Base-by-base conservation (phyloP, 2,888 invertebrate genomes). In the Stenoptilia bipunctidactyla region DNA sequence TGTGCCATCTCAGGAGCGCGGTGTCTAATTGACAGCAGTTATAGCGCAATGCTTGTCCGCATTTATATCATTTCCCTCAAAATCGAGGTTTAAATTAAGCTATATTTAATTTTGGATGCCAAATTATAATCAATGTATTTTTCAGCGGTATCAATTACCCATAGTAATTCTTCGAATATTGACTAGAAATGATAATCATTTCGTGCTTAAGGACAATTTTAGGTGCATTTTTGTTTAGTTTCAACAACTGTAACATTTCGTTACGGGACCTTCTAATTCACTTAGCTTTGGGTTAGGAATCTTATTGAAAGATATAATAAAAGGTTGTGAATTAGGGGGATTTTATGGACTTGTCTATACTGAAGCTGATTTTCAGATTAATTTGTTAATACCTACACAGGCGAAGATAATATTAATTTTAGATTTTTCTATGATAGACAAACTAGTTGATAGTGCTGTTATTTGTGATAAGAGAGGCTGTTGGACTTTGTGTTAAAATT, bases 381-480 rank as follows among this genome's bases (percentile, higher is more conserved):
- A 30, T 30, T 30, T 30, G 30, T 30, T 30, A 30, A 30, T 30
- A 30, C 25, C 25, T 73, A 77, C 67, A 73, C 73, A 69, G 66
- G 66, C 76, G 68, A 68, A 72, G 63, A 64, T 20, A 63, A 57
- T 61, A 56, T 68, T 73, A 20, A 71, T 74, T 68, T 68, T 82
- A 83, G 83, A 82, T 82, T 83, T 20, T 83, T 83, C 75, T 83
- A 83, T 77, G 57, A 64, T 80, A 80, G 72, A 72, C 63, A 66
- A 67, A 71, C 59, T 76, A 71, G 70, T 69, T 66, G 65, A 51
- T 75, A 67, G 58, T 72, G 69, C 66, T 75, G 71, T 79, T 65
- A 70, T 74, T 72, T 80, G 82, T 83, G 83, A 82, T 82, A 83
- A 80, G 80, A 72, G 80, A 75, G 83, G 80, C 80, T 83, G 83